Conservation (phyloP, 1,140 invertebrate species). For the Drosophila prosaltans region DNA sequence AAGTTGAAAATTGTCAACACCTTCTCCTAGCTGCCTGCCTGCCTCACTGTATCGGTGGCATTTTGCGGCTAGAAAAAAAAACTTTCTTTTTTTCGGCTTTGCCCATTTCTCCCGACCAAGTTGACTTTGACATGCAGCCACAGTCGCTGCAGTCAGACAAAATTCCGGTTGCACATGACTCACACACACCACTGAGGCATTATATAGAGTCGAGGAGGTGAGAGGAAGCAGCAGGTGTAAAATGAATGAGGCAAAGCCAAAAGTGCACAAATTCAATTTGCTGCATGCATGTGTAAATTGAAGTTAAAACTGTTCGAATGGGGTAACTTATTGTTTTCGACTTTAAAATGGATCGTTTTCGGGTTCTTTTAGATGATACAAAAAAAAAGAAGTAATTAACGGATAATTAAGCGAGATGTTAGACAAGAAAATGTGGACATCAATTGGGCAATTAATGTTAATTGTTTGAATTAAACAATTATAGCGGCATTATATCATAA, state of each 20-base stretch:
- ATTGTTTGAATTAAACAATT: too few relatives aligned
- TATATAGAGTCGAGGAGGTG: slow-evolving; percentile 35
- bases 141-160: slow-evolving; percentile 50
- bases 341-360: slow-evolving; percentile 42
- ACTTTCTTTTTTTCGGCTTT: slow-evolving; percentile 55
- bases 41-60: slow-evolving; percentile 23
- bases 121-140: slow-evolving; percentile 69
- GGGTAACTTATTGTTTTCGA: slow-evolving; percentile 36
- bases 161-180: slow-evolving; percentile 76
- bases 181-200: slow-evolving; percentile 32
- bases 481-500: too few relatives aligned
- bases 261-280: slow-evolving; percentile 35
- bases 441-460: too few relatives aligned
- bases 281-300: slow-evolving; percentile 41
- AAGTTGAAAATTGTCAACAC: neutral
- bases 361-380: too few relatives aligned
- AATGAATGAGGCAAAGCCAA: slow-evolving; percentile 1
- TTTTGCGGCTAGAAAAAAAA: slow-evolving; percentile 69
- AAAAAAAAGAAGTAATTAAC: too few relatives aligned
- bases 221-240: neutral
- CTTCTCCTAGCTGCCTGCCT: slow-evolving; percentile 15
- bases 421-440: too few relatives aligned
- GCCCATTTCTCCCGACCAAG: slow-evolving; percentile 40
- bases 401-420: too few relatives aligned
- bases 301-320: slow-evolving; percentile 28